Base-by-base conservation (phyloP, 2,113 vertebrate genomes). In the Trematomus loennbergii region DNA sequence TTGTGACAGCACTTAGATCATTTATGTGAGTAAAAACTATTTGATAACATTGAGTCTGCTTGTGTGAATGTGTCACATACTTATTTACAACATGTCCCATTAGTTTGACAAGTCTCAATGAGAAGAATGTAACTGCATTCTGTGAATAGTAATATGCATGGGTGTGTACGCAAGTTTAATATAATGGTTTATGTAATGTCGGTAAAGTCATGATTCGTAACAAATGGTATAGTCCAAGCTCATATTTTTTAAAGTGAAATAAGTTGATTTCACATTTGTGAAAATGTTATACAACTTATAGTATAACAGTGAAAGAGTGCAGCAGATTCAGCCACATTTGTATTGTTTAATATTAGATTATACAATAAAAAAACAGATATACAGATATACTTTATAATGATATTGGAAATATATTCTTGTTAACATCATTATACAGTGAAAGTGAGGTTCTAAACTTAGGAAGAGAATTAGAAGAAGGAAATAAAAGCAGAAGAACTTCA, bases 11-110 rank as follows among this genome's bases (percentile, higher is more conserved):
- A 8, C 12, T 49, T 17, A 78, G 63, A 72, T 79, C 12, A 79
- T 77, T 40, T 6, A 52, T 68, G 82, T 75, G 57, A 20, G 76
- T 86, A 87, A 93, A 89, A 90, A 91, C 82, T 72, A 63, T 82
- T 61, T 18, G 75, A 87, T 93, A 82, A 84, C 22, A 48, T 33
- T 60, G 29, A 75, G 64, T 52, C 18, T 64, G 53, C 29, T 43
- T 73, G 29, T 52, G 49, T 12, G 45, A 25, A 17, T 22, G 55
- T 85, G 77, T 75, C 60, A 81, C 52, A 81, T 53, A 11, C 45
- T 77, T 54, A 36, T 77, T 84, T 79, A 82, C 55, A 77, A 53
- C 74, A 46, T 54, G 87, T 69, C 67, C 9, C 61, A 75, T 88
- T 75, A 85, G 89, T 91, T 82, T 63, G 79, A 82, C 87, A 33